These are phyloP conservation scores for Mixornis gularis DNA, from an alignment of 2,113 vertebrate species.

Conservation along the genomic window DNA sequence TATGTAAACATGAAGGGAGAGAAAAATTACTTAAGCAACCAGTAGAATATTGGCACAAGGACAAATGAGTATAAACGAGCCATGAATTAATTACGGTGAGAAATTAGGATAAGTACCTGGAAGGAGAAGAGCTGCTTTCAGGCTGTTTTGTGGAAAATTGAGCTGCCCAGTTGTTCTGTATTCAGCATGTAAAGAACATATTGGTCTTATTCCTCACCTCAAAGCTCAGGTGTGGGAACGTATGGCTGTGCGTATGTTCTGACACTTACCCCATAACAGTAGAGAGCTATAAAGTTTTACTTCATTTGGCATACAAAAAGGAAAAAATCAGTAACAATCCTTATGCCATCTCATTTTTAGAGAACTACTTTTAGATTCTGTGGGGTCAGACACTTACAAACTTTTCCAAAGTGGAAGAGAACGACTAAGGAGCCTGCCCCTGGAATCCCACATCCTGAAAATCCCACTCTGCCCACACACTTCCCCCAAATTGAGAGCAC, in stretches of 20 bases:
- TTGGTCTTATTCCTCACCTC: neutral
- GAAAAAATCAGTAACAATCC: neutral
- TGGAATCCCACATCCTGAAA: neutral
- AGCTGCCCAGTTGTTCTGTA: neutral
- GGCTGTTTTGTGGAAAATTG: neutral
- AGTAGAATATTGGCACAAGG: slow-evolving; percentile 27
- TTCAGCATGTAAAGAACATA: neutral
- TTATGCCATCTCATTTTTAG: neutral
- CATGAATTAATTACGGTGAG: slow-evolving; percentile 26
- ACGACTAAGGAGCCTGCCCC: fast-evolving
- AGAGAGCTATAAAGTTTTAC: neutral
- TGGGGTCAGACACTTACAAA: neutral
- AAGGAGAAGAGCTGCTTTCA: neutral
- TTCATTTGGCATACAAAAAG: neutral
- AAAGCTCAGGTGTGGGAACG: neutral
- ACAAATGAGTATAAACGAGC: slow-evolving; percentile 17
- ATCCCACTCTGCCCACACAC: neutral
- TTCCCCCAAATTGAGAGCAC: neutral
- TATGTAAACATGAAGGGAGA: slow-evolving; percentile 18
- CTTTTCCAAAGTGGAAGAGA: neutral
- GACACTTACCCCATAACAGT: neutral
- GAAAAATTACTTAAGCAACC: slow-evolving; percentile 23
- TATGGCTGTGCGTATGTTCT: fast-evolving
- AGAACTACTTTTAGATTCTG: neutral
- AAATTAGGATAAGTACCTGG: slow-evolving; percentile 25